Percentiles rank a stretch among this genome's conserved stretches.
Conservation (phyloP, 2,888 invertebrate species). For the Polyommatus icarus region DNA sequence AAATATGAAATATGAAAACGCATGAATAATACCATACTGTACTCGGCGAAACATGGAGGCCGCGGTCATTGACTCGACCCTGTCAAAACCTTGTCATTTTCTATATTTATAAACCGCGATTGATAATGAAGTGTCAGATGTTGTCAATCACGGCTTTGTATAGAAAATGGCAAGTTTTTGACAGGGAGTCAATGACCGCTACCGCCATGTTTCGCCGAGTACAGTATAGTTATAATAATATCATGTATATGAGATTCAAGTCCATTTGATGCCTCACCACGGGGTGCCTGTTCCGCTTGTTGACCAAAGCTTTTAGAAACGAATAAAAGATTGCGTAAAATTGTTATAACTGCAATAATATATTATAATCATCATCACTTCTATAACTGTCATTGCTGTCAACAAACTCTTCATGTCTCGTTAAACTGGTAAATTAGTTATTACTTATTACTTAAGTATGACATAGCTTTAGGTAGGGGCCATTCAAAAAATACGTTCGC, state of each 20-base stretch:
- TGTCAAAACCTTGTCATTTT: no score
- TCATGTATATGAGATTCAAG: conserved; percentile 15
- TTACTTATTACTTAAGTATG: no score
- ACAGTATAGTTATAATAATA: neutral
- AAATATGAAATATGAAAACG: neutral
- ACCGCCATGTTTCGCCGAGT: no score
- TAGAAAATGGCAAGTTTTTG: no score
- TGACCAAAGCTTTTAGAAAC: conserved; percentile 58
- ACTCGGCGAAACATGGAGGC: no score
- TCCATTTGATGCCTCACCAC: neutral
- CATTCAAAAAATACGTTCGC: no score
- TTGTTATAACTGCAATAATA: neutral
- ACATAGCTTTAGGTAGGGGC: neutral
- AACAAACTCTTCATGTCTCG: neutral
- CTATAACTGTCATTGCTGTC: neutral
- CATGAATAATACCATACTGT: neutral
- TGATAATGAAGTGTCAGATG: no score
- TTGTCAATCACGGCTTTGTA: no score
- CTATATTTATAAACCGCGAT: no score
- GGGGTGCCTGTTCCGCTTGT: conserved; percentile 16
- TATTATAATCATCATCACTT: neutral
- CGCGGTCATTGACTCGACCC: no score
- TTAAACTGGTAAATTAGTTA: neutral
- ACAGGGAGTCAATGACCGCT: no score
- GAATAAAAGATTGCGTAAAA: conserved; percentile 14